Percentiles rank a stretch among this genome's conserved stretches.
phyloP scores from a whole-genome alignment of 1,140 invertebrate species.

The Littorina saxatilis region DNA sequence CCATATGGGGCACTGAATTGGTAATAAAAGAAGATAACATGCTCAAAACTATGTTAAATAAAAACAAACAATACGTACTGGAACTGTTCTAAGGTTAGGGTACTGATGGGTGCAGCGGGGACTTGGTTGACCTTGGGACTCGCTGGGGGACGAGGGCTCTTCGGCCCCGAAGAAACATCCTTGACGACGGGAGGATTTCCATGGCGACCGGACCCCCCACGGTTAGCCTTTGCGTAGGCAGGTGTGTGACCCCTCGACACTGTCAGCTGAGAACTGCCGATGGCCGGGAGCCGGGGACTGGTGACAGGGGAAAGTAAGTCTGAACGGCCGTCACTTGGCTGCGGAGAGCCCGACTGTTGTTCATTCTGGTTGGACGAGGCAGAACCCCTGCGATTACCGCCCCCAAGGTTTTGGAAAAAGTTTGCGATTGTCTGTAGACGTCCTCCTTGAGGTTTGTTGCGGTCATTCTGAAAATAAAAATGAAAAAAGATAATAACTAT shows the following conservation, averaged over 20 bases:
- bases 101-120: background rate
- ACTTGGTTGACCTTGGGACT: background rate
- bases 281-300: conserved; percentile 30
- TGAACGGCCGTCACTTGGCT: conserved; percentile 7
- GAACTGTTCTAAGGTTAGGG: conserved; percentile 28
- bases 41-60: too few species aligned
- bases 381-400: conserved; percentile 46
- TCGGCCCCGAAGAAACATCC: background rate
- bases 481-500: background rate
- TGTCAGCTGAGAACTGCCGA: conserved; percentile 36
- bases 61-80: conserved; percentile 41
- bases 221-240: conserved; percentile 35
- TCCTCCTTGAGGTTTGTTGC: conserved; percentile 31
- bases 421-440: conserved; percentile 66
- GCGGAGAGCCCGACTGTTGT: background rate
- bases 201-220: too few species aligned
- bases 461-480: conserved; percentile 29
- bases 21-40: too few species aligned
- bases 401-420: conserved; percentile 69
- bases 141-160: background rate
- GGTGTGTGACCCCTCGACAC: conserved; percentile 14
- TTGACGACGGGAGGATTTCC: background rate
- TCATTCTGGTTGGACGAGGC: background rate
- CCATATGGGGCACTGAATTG: too few species aligned
- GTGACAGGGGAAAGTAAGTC: conserved; percentile 40